Conservation (phyloP, 2,888 invertebrate genomes). For the Sthenelais limicola region DNA sequence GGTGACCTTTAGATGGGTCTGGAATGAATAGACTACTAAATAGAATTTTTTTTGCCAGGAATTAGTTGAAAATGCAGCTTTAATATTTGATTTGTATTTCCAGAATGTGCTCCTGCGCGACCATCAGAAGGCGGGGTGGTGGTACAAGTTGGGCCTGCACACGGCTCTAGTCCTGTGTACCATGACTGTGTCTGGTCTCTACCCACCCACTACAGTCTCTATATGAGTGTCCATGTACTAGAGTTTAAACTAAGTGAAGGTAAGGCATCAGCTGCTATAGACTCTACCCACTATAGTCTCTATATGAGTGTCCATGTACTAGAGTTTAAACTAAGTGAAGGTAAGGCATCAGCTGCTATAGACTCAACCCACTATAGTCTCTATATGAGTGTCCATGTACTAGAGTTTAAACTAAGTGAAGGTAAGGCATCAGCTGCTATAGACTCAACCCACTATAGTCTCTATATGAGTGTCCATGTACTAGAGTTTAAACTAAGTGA, state of each 20-base stretch:
- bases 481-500: too few relatives aligned
- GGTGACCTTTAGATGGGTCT: too few relatives aligned
- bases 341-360: too few relatives aligned
- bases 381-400: slow-evolving; percentile 25
- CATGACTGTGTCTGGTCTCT: slow-evolving; percentile 42
- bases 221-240: slow-evolving; percentile 28
- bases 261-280: too few relatives aligned
- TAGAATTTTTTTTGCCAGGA: too few relatives aligned
- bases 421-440: too few relatives aligned
- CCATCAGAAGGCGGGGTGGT: slow-evolving; percentile 26
- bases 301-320: slow-evolving; percentile 30
- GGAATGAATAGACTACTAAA: too few relatives aligned
- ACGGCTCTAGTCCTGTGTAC: slow-evolving; percentile 18
- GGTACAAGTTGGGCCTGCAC: slow-evolving; percentile 21
- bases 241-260: slow-evolving; percentile 34
- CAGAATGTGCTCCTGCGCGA: slow-evolving; percentile 19
- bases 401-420: slow-evolving; percentile 30
- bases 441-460: too few relatives aligned
- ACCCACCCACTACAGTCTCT: slow-evolving; percentile 11
- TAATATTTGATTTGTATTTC: too few relatives aligned
- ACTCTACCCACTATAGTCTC: slow-evolving; percentile 3
- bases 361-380: slow-evolving; percentile 5
- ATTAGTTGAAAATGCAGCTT: too few relatives aligned
- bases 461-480: too few relatives aligned
- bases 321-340: slow-evolving; percentile 30